Evolutionary conservation across 2,113 vertebrate species (phyloP).

Genomic region (Aviceda subcristata): DNA sequence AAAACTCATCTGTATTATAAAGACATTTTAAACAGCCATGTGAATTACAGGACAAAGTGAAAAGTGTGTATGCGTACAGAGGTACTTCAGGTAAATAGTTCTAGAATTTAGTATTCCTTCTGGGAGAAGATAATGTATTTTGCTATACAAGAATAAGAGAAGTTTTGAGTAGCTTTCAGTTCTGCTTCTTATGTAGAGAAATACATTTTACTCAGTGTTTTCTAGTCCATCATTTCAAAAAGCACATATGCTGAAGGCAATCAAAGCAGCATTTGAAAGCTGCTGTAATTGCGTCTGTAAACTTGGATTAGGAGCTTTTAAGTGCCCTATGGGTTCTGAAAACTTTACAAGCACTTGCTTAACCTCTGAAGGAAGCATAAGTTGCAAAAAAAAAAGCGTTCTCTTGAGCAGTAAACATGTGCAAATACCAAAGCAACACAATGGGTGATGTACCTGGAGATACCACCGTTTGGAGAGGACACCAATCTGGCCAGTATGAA

Average conservation of each 20-base stretch:
- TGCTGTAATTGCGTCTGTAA: slow-evolving; percentile 4
- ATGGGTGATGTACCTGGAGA: neutral
- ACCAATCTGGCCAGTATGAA: neutral
- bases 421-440: neutral
- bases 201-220: neutral
- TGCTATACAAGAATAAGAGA: neutral
- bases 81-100: neutral
- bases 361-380: neutral
- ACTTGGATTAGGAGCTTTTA: slow-evolving; percentile 7
- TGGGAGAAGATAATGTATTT: neutral
- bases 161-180: neutral
- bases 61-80: neutral
- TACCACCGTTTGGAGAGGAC: neutral
- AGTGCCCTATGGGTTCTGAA: neutral
- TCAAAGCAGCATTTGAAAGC: neutral
- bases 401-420: neutral
- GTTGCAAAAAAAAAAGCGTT: neutral
- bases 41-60: neutral
- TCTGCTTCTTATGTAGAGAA: neutral
- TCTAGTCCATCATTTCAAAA: neutral
- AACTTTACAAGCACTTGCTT: neutral
- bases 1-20: neutral
- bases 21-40: neutral
- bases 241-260: neutral
- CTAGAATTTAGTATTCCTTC: neutral